Conservation (phyloP, 1,140 invertebrate genomes). For the Bombus cullumanus region DNA sequence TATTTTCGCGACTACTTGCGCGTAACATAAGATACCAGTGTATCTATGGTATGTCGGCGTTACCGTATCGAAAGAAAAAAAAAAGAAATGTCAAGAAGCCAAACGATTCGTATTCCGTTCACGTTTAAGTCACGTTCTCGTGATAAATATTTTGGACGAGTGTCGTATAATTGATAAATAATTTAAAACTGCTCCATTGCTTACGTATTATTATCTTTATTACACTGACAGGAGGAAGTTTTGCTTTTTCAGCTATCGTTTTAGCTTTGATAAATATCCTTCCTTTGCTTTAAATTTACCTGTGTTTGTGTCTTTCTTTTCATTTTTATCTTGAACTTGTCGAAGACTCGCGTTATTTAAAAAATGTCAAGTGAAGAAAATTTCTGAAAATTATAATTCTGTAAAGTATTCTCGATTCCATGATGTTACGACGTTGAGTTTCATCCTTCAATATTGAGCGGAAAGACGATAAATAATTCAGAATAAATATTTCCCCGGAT, state of each 20-base stretch:
- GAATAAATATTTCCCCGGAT: neutral
- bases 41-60: neutral
- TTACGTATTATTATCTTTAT: neutral
- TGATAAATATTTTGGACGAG: neutral
- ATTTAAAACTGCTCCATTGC: neutral
- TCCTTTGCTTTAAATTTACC: too few species aligned
- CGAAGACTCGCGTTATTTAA: neutral
- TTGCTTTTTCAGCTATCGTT: neutral
- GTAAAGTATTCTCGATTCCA: neutral
- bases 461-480: too few species aligned
- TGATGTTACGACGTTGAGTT: too few species aligned
- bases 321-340: neutral
- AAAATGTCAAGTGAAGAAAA: neutral
- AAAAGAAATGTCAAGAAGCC: neutral
- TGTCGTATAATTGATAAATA: neutral
- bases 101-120: neutral
- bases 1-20: neutral
- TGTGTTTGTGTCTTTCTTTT: neutral
- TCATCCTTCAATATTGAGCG: too few species aligned
- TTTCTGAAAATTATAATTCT: neutral
- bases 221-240: neutral
- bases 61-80: too few species aligned
- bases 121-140: neutral
- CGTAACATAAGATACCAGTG: too few species aligned
- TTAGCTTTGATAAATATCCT: neutral